Evolutionary conservation across 2,888 invertebrate species (phyloP).

Genomic region (Molanna angustata): DNA sequence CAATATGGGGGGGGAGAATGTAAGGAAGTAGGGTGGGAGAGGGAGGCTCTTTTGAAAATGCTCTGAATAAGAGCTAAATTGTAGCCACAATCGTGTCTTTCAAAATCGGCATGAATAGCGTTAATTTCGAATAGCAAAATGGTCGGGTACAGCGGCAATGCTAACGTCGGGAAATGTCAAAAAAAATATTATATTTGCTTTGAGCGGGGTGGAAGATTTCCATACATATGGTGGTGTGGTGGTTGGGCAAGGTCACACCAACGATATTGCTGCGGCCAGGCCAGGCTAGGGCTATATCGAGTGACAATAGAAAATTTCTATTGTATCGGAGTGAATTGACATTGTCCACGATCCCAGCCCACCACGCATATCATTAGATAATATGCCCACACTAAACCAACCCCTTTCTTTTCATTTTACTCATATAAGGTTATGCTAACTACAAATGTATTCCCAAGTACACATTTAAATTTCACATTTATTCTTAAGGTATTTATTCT

Average conservation of each 20-base stretch:
- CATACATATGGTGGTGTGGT: constrained; percentile 16
- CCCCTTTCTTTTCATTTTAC: no score
- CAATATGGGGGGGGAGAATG: constrained; percentile 17
- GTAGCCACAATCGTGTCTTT: constrained; percentile 61
- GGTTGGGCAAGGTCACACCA: neutral
- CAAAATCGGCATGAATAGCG: constrained; percentile 58
- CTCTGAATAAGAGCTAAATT: constrained; percentile 61
- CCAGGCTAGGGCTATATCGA: no score
- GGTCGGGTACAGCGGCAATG: constrained; percentile 29
- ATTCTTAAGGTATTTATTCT: no score
- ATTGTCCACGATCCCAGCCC: no score
- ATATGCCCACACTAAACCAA: no score
- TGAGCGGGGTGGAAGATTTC: constrained; percentile 11
- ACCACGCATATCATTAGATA: no score
- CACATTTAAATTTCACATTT: no score
- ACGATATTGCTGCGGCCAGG: no score
- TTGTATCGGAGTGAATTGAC: no score
- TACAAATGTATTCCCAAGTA: no score
- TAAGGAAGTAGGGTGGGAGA: constrained; percentile 24
- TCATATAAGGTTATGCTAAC: no score
- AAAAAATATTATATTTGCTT: constrained; percentile 31
- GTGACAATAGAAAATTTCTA: constrained; percentile 6
- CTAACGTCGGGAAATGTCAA: constrained; percentile 29
- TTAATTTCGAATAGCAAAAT: constrained; percentile 50
- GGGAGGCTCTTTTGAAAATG: constrained; percentile 44